These are phyloP conservation scores for Lipophrys pholis DNA, from an alignment of 2,113 vertebrate species.

Conservation along the genomic window DNA sequence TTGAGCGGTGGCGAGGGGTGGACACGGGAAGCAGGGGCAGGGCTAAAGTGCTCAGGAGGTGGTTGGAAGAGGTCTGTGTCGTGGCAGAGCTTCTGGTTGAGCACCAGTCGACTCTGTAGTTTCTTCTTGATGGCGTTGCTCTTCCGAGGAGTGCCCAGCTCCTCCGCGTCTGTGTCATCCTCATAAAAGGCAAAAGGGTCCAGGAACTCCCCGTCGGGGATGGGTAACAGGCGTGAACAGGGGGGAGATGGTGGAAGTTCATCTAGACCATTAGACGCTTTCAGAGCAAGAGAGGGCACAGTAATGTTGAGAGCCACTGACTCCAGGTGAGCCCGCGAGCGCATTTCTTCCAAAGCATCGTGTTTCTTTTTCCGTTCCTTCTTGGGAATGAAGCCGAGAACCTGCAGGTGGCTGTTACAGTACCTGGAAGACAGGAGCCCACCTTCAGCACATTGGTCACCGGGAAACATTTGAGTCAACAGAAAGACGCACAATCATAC, in stretches of 20 bases:
- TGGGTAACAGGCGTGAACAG: slow-evolving; percentile 90
- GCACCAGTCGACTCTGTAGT: slow-evolving; percentile 91
- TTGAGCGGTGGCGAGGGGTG: slow-evolving; percentile 71
- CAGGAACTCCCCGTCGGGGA: slow-evolving; percentile 91
- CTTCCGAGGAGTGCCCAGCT: slow-evolving; percentile 88
- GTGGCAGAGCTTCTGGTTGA: slow-evolving; percentile 87
- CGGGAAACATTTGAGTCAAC: not conserved
- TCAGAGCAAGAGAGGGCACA: slow-evolving; percentile 93
- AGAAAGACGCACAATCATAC: slow-evolving; percentile 44
- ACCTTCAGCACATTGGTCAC: not conserved
- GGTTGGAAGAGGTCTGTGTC: slow-evolving; percentile 92
- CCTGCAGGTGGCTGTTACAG: slow-evolving; percentile 99
- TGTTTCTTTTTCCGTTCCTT: slow-evolving; percentile 99
- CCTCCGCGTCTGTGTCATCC: slow-evolving; percentile 86
- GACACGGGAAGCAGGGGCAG: slow-evolving; percentile 84
- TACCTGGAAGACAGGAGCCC: slow-evolving; percentile 85
- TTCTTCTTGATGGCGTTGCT: slow-evolving; percentile 91
- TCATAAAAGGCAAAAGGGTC: slow-evolving; percentile 98
- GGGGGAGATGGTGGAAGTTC: slow-evolving; percentile 92
- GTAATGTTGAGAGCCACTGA: slow-evolving; percentile 95
- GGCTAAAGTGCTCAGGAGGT: slow-evolving; percentile 95
- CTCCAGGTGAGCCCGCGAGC: slow-evolving; percentile 92
- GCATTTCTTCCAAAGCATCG: slow-evolving; percentile 93
- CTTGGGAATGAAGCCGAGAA: slow-evolving; percentile 99
- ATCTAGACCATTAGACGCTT: slow-evolving; percentile 94